phyloP scores from a whole-genome alignment of 2,113 vertebrate genomes.

The Sitta europaea region DNA sequence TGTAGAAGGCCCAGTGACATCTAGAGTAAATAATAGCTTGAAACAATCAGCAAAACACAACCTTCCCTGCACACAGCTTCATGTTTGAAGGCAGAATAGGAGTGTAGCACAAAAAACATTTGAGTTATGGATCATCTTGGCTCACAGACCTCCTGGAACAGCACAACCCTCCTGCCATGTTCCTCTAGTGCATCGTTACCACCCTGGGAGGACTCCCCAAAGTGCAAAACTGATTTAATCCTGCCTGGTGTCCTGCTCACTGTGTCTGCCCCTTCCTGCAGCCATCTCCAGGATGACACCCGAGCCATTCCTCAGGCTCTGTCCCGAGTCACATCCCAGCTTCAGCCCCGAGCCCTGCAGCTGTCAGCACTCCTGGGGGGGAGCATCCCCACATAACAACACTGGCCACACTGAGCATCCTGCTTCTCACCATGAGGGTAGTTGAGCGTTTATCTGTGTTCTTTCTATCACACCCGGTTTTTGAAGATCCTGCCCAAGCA shows the following conservation, averaged over 20 bases:
- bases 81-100: background rate
- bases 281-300: background rate
- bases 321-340: background rate
- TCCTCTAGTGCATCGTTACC: background rate
- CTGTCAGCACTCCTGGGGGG: background rate
- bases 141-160: background rate
- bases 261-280: background rate
- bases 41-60: background rate
- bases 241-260: background rate
- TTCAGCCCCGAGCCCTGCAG: background rate
- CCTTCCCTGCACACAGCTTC: background rate
- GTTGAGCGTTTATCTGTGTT: background rate
- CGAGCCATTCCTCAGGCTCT: background rate
- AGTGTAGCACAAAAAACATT: background rate
- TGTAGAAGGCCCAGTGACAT: background rate
- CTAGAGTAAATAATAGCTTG: background rate
- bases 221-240: background rate
- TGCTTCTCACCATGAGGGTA: background rate
- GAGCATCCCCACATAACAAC: background rate
- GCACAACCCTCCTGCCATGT: background rate
- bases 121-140: background rate
- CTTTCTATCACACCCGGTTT: background rate
- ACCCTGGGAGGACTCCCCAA: background rate
- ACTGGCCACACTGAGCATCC: accelerated
- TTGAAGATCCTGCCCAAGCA: background rate